phyloP scores from a whole-genome alignment of 2,113 vertebrate genomes.

The Anthoscopus minutus region DNA sequence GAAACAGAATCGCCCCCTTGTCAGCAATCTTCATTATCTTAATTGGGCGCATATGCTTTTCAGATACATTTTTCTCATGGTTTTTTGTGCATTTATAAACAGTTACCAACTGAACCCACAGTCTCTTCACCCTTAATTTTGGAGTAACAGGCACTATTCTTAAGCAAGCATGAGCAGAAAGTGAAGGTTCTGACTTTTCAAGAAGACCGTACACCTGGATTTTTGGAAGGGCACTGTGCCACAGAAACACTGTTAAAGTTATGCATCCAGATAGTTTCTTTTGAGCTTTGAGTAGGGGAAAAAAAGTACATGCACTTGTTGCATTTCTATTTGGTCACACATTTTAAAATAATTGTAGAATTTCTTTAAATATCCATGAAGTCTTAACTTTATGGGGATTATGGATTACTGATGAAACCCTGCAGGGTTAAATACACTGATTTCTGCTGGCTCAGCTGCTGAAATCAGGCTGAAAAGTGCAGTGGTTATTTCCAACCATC shows the following conservation, averaged over 20 bases:
- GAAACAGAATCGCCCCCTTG: rapidly evolving
- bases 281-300: neutral
- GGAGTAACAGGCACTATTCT: neutral
- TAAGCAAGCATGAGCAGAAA: neutral
- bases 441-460: neutral
- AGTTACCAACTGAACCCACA: neutral
- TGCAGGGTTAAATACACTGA: neutral
- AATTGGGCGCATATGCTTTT: neutral
- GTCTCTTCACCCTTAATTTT: neutral
- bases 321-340: neutral
- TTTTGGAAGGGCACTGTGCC: neutral
- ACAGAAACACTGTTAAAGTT: neutral
- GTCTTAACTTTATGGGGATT: neutral
- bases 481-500: neutral
- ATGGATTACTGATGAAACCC: neutral
- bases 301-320: neutral
- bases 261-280: rapidly evolving
- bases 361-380: neutral
- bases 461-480: neutral
- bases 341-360: neutral
- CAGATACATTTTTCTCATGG: neutral
- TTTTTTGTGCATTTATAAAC: neutral
- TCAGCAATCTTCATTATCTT: neutral
- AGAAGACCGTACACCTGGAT: neutral
- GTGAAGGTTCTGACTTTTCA: neutral